Percentiles rank a stretch among this genome's conserved stretches.
Conservation (phyloP, 2,888 invertebrate genomes). For the Stictocephala bisonia region DNA sequence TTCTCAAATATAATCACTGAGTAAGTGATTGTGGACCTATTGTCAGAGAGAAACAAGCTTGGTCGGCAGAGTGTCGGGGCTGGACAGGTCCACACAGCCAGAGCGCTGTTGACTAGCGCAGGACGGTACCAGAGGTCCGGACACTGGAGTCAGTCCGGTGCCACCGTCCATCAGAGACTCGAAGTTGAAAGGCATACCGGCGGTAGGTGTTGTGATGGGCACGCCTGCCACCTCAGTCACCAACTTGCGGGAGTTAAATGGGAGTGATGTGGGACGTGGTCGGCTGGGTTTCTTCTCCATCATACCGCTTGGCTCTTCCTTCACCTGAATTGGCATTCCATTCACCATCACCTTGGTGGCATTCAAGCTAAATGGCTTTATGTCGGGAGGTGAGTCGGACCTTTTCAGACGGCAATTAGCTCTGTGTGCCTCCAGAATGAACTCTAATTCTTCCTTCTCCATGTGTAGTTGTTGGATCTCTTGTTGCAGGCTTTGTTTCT, state of each 20-base stretch:
- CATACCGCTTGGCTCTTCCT: conserved; percentile 42
- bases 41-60: conserved; percentile 87
- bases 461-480: conserved; percentile 82
- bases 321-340: conserved; percentile 37
- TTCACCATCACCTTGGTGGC: conserved; percentile 60
- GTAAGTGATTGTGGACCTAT: conserved; percentile 12
- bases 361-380: conserved; percentile 68
- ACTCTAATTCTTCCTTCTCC: conserved; percentile 75
- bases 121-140: conserved; percentile 74
- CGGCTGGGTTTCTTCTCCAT: conserved; percentile 66
- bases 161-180: conserved; percentile 95
- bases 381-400: conserved; percentile 73
- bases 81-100: conserved; percentile 70
- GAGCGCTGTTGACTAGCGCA: conserved; percentile 82
- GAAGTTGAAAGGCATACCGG: conserved; percentile 89
- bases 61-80: conserved; percentile 78
- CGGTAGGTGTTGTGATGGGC: conserved; percentile 88
- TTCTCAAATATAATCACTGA: too few relatives aligned
- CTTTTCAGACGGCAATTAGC: conserved; percentile 75
- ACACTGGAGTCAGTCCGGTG: conserved; percentile 90
- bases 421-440: conserved; percentile 82
- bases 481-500: conserved; percentile 81
- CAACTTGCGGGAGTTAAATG: conserved; percentile 66
- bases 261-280: conserved; percentile 81
- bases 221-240: conserved; percentile 79